Evolutionary conservation across 2,797 vertebrate species (phyloP), one percentile per base, ranked within the genome.

Genomic region (Takifugu ocellatus): DNA sequence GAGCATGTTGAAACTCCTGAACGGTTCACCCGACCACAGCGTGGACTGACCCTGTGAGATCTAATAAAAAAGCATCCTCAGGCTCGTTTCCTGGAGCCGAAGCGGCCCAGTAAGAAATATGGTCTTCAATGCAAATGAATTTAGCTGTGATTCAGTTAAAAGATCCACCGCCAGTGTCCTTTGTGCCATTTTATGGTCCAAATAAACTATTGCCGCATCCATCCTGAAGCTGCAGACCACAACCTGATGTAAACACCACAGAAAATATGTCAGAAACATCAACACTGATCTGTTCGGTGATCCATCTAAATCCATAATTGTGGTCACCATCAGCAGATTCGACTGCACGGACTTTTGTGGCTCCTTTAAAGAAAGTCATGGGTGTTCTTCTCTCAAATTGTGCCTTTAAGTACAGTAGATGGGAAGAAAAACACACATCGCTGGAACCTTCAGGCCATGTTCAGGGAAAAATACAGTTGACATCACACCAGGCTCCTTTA

Each of bases 371-470:
- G 14, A 12, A 39, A 14, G 14, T 14, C 4, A 9, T 1, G 36
- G 76, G 79, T 83, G 72, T 49, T 84, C 84, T 84, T 70, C 51
- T 73, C 42, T 78, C 74, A 81, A 81, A 79, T 55, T 67, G 72
- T 81, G 86, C 75, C 77, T 78, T 79, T 81, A 73, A 63, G 72
- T 76, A 84, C 36, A 82, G 76, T 66, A 57, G 67, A 76, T 64
- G 47, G 49, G 64, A 66, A 46, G 33, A 55, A 63, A 68, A 56
- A 76, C 50, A 39, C 11, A 39, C 36, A 42, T 68, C 80, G 72
- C 46, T 48, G 36, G 71, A 80, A 74, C 73, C 54, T 80, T 61
- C 25, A 77, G 83, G 66, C 75, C 73, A 70, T 77, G 54, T 49
- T 63, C 68, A 81, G 75, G 62, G 77, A 72, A 61, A 54, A 59